Evolutionary conservation across 2,888 invertebrate genomes (phyloP).

Genomic region (Phyllotreta striolata): DNA sequence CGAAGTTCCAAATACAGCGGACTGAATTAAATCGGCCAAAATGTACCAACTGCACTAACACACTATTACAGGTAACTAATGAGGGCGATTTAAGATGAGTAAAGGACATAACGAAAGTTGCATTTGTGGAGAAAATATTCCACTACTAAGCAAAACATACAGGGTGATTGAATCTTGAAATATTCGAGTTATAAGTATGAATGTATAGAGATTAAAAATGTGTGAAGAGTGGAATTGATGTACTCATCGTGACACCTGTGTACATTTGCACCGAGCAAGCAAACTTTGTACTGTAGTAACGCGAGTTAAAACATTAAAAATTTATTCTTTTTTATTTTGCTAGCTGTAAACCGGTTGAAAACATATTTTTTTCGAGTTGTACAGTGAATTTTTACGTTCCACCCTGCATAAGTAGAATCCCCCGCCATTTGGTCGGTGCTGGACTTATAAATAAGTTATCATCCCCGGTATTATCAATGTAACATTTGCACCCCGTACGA

Average conservation of each 20-base stretch:
- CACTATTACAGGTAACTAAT: no score
- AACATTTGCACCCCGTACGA: constrained; percentile 39
- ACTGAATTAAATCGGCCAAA: constrained; percentile 26
- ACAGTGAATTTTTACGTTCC: not conserved
- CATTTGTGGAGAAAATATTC: no score
- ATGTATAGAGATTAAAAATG: no score
- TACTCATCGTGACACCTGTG: constrained; percentile 42
- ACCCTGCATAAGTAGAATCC: constrained; percentile 30
- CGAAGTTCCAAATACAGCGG: constrained; percentile 35
- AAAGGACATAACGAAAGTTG: no score
- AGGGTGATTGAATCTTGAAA: not conserved
- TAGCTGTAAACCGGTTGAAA: no score
- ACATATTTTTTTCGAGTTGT: no score
- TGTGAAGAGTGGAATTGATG: constrained; percentile 9
- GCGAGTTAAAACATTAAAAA: no score
- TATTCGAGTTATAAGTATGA: no score
- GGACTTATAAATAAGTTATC: constrained; percentile 27
- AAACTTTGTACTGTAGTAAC: constrained; percentile 45
- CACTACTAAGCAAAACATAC: no score
- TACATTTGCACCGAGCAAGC: constrained; percentile 46
- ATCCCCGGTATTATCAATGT: constrained; percentile 41
- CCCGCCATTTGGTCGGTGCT: constrained; percentile 22
- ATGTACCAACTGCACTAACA: constrained; percentile 30
- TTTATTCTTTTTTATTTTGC: constrained; percentile 41
- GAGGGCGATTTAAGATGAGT: no score